phyloP scores from a whole-genome alignment of 2,113 vertebrate species.

The Xenopus laevis region DNA sequence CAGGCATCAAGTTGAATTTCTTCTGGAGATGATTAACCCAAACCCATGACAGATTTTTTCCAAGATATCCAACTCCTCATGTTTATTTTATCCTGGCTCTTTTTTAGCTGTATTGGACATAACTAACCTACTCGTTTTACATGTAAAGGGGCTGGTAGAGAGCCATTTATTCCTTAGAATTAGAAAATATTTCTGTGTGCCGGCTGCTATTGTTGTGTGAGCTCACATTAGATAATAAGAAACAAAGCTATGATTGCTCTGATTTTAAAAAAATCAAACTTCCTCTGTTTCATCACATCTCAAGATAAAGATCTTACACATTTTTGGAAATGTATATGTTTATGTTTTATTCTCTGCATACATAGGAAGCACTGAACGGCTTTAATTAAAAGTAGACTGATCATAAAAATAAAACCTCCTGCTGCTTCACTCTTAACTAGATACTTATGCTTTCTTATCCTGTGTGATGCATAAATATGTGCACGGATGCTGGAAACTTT shows the following conservation, averaged over 20 bases:
- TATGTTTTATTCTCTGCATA: slow-evolving; percentile 34
- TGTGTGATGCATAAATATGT: slow-evolving; percentile 16
- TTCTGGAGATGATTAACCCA: slow-evolving; percentile 99
- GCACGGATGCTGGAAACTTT: neutral
- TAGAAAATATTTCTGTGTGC: slow-evolving; percentile 71
- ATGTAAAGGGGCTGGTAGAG: slow-evolving; percentile 80
- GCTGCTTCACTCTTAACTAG: slow-evolving; percentile 34
- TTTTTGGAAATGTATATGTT: slow-evolving; percentile 51
- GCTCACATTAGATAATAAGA: slow-evolving; percentile 67
- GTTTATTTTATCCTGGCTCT: slow-evolving; percentile 99
- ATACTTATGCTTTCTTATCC: slow-evolving; percentile 29
- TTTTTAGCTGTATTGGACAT: slow-evolving; percentile 99
- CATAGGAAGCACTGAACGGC: slow-evolving; percentile 30
- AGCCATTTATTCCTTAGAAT: slow-evolving; percentile 79
- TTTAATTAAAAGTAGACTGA: slow-evolving; percentile 52
- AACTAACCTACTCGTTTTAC: slow-evolving; percentile 98
- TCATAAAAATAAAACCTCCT: slow-evolving; percentile 32
- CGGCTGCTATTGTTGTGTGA: slow-evolving; percentile 65
- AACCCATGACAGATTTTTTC: slow-evolving; percentile 99
- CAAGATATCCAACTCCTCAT: slow-evolving; percentile 98
- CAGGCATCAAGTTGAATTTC: slow-evolving; percentile 94
- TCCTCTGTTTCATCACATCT: slow-evolving; percentile 59
- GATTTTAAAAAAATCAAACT: slow-evolving; percentile 55
- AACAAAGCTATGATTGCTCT: slow-evolving; percentile 59
- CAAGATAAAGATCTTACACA: slow-evolving; percentile 53